phyloP scores from a whole-genome alignment of 2,113 vertebrate genomes.

The Anolis sagrei region DNA sequence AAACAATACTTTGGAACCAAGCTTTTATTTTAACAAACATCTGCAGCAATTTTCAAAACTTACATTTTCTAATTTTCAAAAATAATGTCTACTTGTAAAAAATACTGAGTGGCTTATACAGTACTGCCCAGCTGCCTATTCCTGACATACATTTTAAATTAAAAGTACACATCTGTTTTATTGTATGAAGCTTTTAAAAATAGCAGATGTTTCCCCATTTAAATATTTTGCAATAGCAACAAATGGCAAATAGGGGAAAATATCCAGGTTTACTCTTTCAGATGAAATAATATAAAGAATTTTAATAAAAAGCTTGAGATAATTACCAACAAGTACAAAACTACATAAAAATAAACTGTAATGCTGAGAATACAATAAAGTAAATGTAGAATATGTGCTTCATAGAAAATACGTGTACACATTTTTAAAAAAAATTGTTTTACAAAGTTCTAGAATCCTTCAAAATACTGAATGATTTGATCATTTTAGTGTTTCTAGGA shows the following conservation, averaged over 20 bases:
- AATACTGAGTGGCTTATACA: constrained; percentile 70
- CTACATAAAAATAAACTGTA: not conserved
- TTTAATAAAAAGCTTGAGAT: constrained; percentile 36
- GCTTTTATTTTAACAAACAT: constrained; percentile 59
- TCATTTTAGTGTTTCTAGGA: not conserved
- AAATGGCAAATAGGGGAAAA: constrained; percentile 61
- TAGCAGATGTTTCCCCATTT: constrained; percentile 73
- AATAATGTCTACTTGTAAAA: constrained; percentile 77
- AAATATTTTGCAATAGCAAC: constrained; percentile 66
- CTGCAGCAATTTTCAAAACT: constrained; percentile 72
- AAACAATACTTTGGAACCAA: constrained; percentile 45
- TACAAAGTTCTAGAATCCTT: not conserved
- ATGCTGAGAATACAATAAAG: constrained; percentile 7
- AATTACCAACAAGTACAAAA: not conserved
- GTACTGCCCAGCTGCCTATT: constrained; percentile 76
- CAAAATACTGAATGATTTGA: not conserved
- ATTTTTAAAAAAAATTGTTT: not conserved
- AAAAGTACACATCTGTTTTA: constrained; percentile 75
- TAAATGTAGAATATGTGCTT: rapidly evolving
- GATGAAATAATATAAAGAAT: constrained; percentile 39
- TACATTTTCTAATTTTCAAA: constrained; percentile 70
- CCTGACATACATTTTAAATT: constrained; percentile 74
- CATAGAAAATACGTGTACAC: not conserved
- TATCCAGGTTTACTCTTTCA: constrained; percentile 41
- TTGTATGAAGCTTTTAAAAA: constrained; percentile 68